Conservation (phyloP, 2,888 invertebrate species). For the Pachliopta kotzebuea region DNA sequence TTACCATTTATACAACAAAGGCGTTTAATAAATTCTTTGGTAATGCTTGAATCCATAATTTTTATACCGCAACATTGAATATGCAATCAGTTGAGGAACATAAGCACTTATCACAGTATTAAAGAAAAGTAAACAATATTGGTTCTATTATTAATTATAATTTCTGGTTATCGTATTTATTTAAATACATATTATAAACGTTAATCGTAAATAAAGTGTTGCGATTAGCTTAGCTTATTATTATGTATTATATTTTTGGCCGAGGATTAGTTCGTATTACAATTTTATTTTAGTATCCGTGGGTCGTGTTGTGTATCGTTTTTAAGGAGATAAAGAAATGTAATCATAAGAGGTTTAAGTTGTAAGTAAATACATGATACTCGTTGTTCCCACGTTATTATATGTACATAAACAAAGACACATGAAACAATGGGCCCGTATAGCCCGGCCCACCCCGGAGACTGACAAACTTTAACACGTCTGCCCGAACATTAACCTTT, state of each 20-base stretch:
- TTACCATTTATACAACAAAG: not conserved
- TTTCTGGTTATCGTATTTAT: not conserved
- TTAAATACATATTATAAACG: no score
- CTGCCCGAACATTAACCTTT: conserved; percentile 53
- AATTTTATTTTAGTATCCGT: not conserved
- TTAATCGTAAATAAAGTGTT: no score
- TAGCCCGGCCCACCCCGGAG: conserved; percentile 65
- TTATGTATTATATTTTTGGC: no score
- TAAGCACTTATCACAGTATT: no score
- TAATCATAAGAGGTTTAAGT: conserved; percentile 30
- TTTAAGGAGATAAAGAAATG: conserved; percentile 21
- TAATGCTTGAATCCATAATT: no score
- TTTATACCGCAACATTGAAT: no score
- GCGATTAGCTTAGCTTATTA: no score
- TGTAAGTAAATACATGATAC: conserved; percentile 32
- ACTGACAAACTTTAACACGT: conserved; percentile 39
- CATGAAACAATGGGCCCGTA: conserved; percentile 72
- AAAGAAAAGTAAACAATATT: no score
- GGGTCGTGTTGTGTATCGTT: not conserved
- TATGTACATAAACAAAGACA: conserved; percentile 42
- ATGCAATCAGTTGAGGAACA: no score
- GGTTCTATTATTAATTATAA: not conserved
- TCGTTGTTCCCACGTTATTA: conserved; percentile 61
- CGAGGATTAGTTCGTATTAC: not conserved
- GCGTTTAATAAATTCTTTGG: no score